phyloP scores from a whole-genome alignment of 2,888 invertebrate species.

The Rugalucina vietnamica region DNA sequence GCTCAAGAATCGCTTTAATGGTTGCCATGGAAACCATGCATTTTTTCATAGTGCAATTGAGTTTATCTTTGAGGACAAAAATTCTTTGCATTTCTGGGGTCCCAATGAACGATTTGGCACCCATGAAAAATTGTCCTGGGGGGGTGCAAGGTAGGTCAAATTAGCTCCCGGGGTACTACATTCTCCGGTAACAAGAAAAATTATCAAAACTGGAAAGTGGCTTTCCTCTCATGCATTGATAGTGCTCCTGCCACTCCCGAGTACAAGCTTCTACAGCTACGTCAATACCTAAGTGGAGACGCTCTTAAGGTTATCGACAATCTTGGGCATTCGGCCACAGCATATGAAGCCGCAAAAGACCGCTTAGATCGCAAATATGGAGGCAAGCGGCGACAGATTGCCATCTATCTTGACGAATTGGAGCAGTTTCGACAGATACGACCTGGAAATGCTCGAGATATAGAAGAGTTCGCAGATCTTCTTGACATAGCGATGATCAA shows the following conservation, averaged over 20 bases:
- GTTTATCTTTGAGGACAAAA: too few relatives aligned
- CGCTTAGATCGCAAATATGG: slow-evolving; percentile 27
- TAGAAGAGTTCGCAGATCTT: slow-evolving; percentile 18
- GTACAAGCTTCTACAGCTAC: slow-evolving; percentile 21
- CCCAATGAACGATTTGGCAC: too few relatives aligned
- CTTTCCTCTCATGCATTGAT: slow-evolving; percentile 20
- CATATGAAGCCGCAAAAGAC: slow-evolving; percentile 35
- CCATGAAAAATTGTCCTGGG: too few relatives aligned
- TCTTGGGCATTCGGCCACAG: slow-evolving; percentile 27
- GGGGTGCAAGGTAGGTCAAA: too few relatives aligned
- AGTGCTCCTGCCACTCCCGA: slow-evolving; percentile 2
- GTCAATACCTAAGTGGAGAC: slow-evolving; percentile 21
- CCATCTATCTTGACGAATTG: slow-evolving; percentile 5
- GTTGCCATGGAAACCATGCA: too few relatives aligned
- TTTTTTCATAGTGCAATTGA: too few relatives aligned
- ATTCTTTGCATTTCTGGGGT: too few relatives aligned
- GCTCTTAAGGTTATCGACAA: slow-evolving; percentile 29
- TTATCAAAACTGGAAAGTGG: slow-evolving; percentile 17
- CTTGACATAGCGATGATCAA: slow-evolving; percentile 20
- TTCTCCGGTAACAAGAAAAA: slow-evolving; percentile 21
- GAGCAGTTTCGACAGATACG: not conserved
- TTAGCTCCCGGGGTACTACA: too few relatives aligned
- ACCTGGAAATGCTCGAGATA: slow-evolving; percentile 10
- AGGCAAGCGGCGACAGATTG: not conserved
- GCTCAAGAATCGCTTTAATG: too few relatives aligned